These are phyloP conservation scores for Melanotaenia parkinsoni DNA, from an alignment of 2,797 vertebrate species.

Conservation along the genomic window DNA sequence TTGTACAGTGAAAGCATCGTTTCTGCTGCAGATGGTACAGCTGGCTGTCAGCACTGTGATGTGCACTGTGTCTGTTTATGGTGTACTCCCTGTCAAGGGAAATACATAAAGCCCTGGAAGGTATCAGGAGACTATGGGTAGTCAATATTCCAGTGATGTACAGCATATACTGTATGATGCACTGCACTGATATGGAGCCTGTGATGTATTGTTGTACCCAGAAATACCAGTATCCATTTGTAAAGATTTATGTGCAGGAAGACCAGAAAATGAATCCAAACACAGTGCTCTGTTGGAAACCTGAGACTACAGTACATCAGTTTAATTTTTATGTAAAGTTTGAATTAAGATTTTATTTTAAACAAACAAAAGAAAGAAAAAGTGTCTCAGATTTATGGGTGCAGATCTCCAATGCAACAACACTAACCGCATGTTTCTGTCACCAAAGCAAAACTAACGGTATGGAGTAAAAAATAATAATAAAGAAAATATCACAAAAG, in stretches of 20 bases:
- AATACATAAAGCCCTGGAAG: not conserved
- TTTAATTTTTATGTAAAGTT: not conserved
- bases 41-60: slow-evolving; percentile 5
- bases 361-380: too few relatives aligned
- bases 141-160: not conserved
- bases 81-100: slow-evolving; percentile 2
- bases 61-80: slow-evolving; percentile 7
- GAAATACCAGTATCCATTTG: not conserved
- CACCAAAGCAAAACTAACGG: too few relatives aligned
- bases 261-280: not conserved
- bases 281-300: not conserved
- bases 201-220: slow-evolving; percentile 3
- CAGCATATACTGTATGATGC: not conserved
- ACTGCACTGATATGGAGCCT: not conserved
- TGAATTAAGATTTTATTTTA: too few relatives aligned
- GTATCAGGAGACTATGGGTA: not conserved
- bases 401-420: too few relatives aligned
- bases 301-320: not conserved
- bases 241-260: not conserved
- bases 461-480: too few relatives aligned
- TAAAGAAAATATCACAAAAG: too few relatives aligned
- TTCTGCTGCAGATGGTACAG: slow-evolving; percentile 31
- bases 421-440: too few relatives aligned
- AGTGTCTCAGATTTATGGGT: too few relatives aligned
- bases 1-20: slow-evolving; percentile 21